Conservation (phyloP, 2,797 vertebrate species). For the Rhadinocentrus ornatus region DNA sequence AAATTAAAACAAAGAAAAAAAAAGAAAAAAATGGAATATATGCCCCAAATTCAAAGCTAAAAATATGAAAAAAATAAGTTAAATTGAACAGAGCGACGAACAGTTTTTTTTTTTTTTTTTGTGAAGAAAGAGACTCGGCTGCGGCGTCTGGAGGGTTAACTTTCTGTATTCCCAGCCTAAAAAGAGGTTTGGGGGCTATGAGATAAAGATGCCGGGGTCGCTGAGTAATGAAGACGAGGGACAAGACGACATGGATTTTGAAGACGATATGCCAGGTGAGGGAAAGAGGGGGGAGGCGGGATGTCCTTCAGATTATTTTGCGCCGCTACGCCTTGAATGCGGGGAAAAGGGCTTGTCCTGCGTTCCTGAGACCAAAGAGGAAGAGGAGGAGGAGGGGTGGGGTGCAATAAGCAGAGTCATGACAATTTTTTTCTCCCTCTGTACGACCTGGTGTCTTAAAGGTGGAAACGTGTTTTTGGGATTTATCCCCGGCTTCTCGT, state of each 20-base stretch:
- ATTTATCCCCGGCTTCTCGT: slow-evolving; percentile 48
- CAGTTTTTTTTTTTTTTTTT: slow-evolving; percentile 59
- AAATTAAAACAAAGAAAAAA: not conserved
- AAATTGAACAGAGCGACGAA: slow-evolving; percentile 60
- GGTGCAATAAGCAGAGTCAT: slow-evolving; percentile 78
- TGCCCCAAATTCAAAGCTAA: slow-evolving; percentile 72
- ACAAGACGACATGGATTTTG: slow-evolving; percentile 92
- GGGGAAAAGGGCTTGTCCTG: slow-evolving; percentile 85
- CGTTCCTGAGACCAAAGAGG: slow-evolving; percentile 70
- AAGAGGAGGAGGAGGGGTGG: slow-evolving; percentile 59
- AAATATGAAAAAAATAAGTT: slow-evolving; percentile 34
- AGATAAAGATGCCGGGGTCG: slow-evolving; percentile 93
- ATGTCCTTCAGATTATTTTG: slow-evolving; percentile 80
- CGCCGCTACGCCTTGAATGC: slow-evolving; percentile 85
- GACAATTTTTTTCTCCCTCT: slow-evolving; percentile 52
- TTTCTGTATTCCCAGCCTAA: slow-evolving; percentile 79
- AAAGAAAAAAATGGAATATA: slow-evolving; percentile 63
- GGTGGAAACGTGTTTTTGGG: slow-evolving; percentile 47
- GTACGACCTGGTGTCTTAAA: slow-evolving; percentile 69
- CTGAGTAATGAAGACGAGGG: slow-evolving; percentile 92
- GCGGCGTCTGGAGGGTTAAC: slow-evolving; percentile 86
- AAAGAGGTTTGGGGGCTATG: slow-evolving; percentile 80
- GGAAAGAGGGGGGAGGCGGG: slow-evolving; percentile 69
- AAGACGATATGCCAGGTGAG: slow-evolving; percentile 94
- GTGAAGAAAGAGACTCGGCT: slow-evolving; percentile 77